Evolutionary conservation across 2,797 vertebrate species (phyloP), one percentile per base, ranked within the genome.

Genomic region (Myiothlypis coronata): DNA sequence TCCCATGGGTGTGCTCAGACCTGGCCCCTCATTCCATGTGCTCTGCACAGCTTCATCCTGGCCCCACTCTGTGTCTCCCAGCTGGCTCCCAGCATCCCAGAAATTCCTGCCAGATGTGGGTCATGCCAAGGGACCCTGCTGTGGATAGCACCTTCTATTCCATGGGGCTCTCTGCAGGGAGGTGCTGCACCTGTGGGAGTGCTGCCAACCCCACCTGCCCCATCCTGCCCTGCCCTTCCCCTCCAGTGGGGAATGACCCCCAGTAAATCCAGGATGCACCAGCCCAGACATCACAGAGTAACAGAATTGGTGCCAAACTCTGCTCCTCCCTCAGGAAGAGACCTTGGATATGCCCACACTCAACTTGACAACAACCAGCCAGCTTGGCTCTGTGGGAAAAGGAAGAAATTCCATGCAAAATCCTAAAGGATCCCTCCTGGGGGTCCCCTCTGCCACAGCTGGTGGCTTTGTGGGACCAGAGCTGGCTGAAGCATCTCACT

Each of bases 81-180:
- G 64, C 41, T 87, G 85, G 34, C 43, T 82, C 35, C 9, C 74
- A 30, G 49, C 6, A 50, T 34, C 5, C 4, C 68, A 35, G 37
- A 56, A 67, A 49, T 12, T 2, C 76, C 6, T 3, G n/a, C 56
- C 64, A 69, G 83, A 30, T 3, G 53, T 67, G 46, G 53, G 16
- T 65, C 3, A 1, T 27, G n/a, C 17, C 1, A 17, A 17, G 0
- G 2, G 39, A 57, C 52, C 80, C 52, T 0, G 0, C 53, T 27
- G 10, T 3, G 9, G 14, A 17, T 1, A 0, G 21, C 39, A 59
- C 32, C 35, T 28, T 0, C 0, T 27, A 11, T 47, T 34, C 32
- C 21, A 3, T 0, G 0, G 64, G 68, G 37, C 15, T 70, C 30
- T 32, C 57, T 50, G 50, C 55, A 30, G 39, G 41, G 63, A 71